phyloP scores from a whole-genome alignment of 2,888 invertebrate genomes.

The Rhingia campestris region DNA sequence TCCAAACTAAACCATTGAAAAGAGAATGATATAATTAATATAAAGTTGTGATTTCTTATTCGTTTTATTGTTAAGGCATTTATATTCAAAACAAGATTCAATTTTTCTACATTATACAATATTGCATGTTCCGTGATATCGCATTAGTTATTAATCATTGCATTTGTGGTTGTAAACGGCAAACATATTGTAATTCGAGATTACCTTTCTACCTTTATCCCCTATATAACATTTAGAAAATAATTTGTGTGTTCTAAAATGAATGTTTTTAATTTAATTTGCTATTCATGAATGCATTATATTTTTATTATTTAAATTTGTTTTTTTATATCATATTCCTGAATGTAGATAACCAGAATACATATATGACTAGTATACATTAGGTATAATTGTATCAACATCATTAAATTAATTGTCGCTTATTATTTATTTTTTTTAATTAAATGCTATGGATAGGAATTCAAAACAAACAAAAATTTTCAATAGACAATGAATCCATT shows the following conservation, averaged over 20 bases:
- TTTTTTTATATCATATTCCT: slow-evolving; percentile 20
- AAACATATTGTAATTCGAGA: slow-evolving; percentile 29
- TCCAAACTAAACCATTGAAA: too few relatives aligned
- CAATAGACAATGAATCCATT: slow-evolving; percentile 46
- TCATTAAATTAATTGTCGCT: slow-evolving; percentile 27
- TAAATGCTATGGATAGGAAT: slow-evolving; percentile 48
- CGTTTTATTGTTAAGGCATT: slow-evolving; percentile 23
- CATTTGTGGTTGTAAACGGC: slow-evolving; percentile 55
- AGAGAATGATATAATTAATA: too few relatives aligned
- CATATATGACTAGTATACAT: slow-evolving; percentile 20
- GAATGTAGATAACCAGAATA: slow-evolving; percentile 48
- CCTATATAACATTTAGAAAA: neutral
- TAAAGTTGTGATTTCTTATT: slow-evolving; percentile 48
- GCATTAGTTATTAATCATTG: slow-evolving; percentile 36
- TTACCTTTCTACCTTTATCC: slow-evolving; percentile 7
- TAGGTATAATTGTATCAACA: slow-evolving; percentile 27
- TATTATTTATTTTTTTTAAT: slow-evolving; percentile 14
- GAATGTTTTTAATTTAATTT: slow-evolving; percentile 29
- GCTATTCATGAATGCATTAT: slow-evolving; percentile 49
- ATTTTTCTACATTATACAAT: slow-evolving; percentile 28
- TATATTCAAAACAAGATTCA: slow-evolving; percentile 1
- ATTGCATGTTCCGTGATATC: slow-evolving; percentile 40
- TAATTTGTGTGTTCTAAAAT: slow-evolving; percentile 50
- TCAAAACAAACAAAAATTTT: slow-evolving; percentile 32
- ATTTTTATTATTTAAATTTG: neutral